Conservation (phyloP, 2,113 vertebrate species). For the Petroica traversi region DNA sequence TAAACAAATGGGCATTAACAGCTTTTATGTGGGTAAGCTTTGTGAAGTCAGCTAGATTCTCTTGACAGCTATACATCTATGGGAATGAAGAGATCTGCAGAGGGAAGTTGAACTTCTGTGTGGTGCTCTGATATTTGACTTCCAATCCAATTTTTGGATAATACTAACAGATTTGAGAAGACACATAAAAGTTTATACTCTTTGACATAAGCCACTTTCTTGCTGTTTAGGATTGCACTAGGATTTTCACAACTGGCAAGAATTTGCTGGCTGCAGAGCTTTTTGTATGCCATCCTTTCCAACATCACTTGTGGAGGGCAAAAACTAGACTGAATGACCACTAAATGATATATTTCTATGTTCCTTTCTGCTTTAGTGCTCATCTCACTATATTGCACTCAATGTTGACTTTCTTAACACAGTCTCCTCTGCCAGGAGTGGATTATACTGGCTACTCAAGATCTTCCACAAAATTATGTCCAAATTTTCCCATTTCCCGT, state of each 20-base stretch:
- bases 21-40: neutral
- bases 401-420: neutral
- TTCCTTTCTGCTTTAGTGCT: neutral
- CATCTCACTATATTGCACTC: neutral
- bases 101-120: neutral
- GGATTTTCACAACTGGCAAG: neutral
- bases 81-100: neutral
- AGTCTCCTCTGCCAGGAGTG: neutral
- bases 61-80: neutral
- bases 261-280: neutral
- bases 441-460: neutral
- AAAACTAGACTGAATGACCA: neutral
- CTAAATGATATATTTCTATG: neutral
- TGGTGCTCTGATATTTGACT: neutral
- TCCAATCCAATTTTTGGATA: neutral
- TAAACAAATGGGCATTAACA: neutral
- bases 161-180: neutral
- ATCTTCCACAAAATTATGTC: neutral
- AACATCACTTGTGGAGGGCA: neutral
- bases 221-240: neutral
- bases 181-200: neutral
- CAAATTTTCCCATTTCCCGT: neutral
- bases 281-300: neutral
- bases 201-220: neutral
- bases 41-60: neutral